phyloP scores from a whole-genome alignment of 2,797 vertebrate species.

The Catostomus latipinnis region DNA sequence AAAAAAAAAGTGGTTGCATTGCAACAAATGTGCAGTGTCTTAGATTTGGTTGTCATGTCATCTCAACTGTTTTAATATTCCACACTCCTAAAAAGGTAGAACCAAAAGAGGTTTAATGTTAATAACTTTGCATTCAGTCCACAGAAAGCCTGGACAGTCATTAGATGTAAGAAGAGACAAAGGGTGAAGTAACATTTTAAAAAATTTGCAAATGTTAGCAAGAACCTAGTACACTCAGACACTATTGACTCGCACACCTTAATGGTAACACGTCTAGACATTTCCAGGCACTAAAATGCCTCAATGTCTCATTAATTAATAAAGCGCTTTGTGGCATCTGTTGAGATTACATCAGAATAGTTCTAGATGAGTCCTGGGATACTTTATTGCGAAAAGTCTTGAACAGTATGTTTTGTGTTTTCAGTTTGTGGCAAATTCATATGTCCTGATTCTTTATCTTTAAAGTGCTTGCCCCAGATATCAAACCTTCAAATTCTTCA shows the following conservation, averaged over 20 bases:
- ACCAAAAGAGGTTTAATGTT: constrained; percentile 37
- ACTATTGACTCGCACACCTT: constrained; percentile 53
- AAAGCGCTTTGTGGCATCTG: constrained; percentile 35
- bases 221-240: constrained; percentile 44
- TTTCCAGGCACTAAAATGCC: constrained; percentile 42
- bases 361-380: constrained; percentile 38
- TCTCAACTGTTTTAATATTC: constrained; percentile 16
- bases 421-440: constrained; percentile 26
- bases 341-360: constrained; percentile 46
- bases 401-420: constrained; percentile 8
- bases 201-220: constrained; percentile 56
- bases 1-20: constrained; percentile 32
- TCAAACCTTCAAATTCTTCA: neutral
- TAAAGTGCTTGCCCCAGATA: constrained; percentile 40
- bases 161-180: constrained; percentile 45
- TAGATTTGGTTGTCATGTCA: constrained; percentile 9
- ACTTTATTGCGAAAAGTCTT: neutral
- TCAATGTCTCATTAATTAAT: constrained; percentile 53
- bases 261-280: constrained; percentile 48
- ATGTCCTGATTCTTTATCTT: constrained; percentile 37
- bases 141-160: constrained; percentile 20
- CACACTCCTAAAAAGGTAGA: constrained; percentile 26
- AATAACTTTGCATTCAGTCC: constrained; percentile 43
- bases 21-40: constrained; percentile 16
- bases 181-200: constrained; percentile 43